These are phyloP conservation scores for Reinhardtius hippoglossoides DNA, from an alignment of 2,113 vertebrate species.

Conservation along the genomic window DNA sequence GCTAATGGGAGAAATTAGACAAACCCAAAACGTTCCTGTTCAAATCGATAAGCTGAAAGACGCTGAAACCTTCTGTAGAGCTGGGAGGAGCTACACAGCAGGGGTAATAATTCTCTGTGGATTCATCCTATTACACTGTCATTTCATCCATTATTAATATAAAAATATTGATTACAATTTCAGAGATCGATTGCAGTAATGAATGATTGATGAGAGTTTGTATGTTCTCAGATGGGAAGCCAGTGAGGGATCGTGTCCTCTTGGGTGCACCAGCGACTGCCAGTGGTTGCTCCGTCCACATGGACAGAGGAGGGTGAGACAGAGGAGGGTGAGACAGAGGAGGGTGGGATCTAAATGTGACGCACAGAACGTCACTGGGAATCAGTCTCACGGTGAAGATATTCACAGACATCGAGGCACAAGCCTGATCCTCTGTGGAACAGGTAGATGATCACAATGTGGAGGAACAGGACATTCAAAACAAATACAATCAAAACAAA, in stretches of 20 bases:
- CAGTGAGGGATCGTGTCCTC: neutral
- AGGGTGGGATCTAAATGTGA: neutral
- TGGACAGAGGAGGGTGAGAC: neutral
- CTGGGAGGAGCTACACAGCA: neutral
- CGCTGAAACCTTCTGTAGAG: too few species aligned
- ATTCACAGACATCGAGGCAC: too few species aligned
- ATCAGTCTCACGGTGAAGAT: neutral
- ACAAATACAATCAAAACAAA: neutral
- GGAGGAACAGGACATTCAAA: neutral
- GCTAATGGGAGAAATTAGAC: too few species aligned
- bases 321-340: slow-evolving; percentile 1
- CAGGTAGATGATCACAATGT: neutral
- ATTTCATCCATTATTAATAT: neutral
- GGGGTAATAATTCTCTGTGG: neutral
- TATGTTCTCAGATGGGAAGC: neutral
- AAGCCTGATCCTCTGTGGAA: neutral
- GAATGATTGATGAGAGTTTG: neutral
- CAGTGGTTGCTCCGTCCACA: neutral
- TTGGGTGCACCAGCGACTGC: too few species aligned
- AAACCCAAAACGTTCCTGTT: too few species aligned
- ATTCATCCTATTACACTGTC: neutral
- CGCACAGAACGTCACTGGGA: neutral
- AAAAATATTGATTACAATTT: neutral
- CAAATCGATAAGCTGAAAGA: too few species aligned
- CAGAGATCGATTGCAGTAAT: neutral